Conservation (phyloP, 2,888 invertebrate genomes). For the Oscheius sp. region DNA sequence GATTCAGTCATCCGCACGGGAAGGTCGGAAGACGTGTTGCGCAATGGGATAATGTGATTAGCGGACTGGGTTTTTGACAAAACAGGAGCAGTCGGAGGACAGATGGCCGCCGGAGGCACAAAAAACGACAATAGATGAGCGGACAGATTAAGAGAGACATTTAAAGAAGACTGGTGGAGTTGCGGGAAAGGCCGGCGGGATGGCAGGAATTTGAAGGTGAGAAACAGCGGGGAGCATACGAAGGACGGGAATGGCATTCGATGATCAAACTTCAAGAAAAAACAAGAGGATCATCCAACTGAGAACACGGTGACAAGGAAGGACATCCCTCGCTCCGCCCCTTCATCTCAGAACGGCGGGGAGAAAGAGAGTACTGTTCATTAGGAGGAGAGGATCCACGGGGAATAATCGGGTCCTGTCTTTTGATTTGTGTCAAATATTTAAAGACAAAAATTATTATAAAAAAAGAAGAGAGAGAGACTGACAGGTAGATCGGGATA, state of each 20-base stretch:
- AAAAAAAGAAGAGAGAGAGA: no score
- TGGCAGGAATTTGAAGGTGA: constrained; percentile 13
- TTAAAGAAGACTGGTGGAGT: not conserved
- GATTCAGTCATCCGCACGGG: constrained; percentile 27
- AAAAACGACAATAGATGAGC: constrained; percentile 10
- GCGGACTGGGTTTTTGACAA: not conserved
- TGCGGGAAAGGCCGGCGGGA: constrained; percentile 28
- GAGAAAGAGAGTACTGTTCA: not conserved
- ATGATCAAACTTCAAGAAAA: no score
- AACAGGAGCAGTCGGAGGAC: not conserved
- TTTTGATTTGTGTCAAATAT: no score
- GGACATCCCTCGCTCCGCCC: not conserved
- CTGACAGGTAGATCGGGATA: no score
- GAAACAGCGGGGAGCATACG: not conserved
- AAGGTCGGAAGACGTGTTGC: constrained; percentile 21
- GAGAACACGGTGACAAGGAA: not conserved
- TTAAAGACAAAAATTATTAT: no score
- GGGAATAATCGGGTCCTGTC: no score
- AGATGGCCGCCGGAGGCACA: not conserved
- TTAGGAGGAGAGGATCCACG: no score
- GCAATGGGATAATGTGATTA: constrained; percentile 28
- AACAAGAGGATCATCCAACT: not conserved
- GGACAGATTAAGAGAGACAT: constrained; percentile 8
- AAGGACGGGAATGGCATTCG: no score
- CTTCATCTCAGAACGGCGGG: constrained; percentile 5